phyloP scores from a whole-genome alignment of 2,797 vertebrate species.

The Phrynocephalus guinanensis region DNA sequence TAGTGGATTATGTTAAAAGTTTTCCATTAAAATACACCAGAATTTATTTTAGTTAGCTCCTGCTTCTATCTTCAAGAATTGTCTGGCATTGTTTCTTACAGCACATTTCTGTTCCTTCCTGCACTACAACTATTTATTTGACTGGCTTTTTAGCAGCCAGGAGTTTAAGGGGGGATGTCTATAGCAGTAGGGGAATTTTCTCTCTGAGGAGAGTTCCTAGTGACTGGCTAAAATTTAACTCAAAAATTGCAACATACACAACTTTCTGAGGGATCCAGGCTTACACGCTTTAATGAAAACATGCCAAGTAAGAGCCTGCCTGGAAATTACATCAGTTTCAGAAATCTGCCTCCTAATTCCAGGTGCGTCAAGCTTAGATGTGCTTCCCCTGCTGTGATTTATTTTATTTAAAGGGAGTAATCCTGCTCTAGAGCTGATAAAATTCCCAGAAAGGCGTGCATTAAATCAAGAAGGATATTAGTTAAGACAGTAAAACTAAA shows the following conservation, averaged over 20 bases:
- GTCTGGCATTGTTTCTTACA: background rate
- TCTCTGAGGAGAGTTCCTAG: background rate
- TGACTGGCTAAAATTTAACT: constrained; percentile 12
- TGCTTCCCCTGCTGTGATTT: background rate
- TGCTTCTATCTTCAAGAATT: background rate
- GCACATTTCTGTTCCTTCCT: background rate
- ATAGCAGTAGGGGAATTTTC: background rate
- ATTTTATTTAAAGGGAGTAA: background rate
- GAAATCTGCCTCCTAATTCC: constrained; percentile 5
- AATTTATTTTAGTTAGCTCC: no score
- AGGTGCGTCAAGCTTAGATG: background rate
- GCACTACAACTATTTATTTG: background rate
- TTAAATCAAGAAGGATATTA: background rate
- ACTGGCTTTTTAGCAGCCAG: background rate
- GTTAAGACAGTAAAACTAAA: background rate
- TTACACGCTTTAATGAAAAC: background rate
- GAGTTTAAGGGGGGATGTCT: background rate
- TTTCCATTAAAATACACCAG: no score
- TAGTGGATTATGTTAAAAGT: no score
- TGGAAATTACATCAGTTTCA: constrained; percentile 4
- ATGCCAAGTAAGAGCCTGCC: background rate
- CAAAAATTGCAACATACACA: constrained; percentile 12
- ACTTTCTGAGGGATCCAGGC: background rate
- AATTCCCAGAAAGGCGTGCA: background rate
- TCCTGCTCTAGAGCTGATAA: background rate